Percentiles rank a stretch among this genome's conserved stretches.
Conservation (phyloP, 2,888 invertebrate species). For the Scaeva pyrastri region DNA sequence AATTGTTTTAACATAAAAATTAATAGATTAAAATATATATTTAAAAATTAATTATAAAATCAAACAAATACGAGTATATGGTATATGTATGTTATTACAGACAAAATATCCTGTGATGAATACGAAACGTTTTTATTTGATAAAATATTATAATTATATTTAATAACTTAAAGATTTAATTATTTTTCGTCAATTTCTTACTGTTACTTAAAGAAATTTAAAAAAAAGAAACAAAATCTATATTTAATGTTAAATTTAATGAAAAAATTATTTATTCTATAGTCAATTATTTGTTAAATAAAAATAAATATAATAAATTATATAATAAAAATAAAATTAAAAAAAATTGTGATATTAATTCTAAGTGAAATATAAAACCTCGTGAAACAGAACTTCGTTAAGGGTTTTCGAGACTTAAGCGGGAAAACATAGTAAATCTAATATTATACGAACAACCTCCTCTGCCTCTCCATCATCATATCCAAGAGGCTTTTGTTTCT, state of each 20-base stretch:
- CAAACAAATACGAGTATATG: conserved; percentile 3
- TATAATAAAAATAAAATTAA: conserved; percentile 19
- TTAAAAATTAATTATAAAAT: conserved; percentile 35
- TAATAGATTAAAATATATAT: conserved; percentile 54
- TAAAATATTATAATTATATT: conserved; percentile 11
- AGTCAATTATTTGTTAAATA: conserved; percentile 70
- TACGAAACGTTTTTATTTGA: conserved; percentile 21
- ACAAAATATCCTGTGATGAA: conserved; percentile 58
- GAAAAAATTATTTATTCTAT: conserved; percentile 49
- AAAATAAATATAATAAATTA: conserved; percentile 2
- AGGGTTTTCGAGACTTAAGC: conserved; percentile 50
- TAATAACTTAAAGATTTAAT: conserved; percentile 5
- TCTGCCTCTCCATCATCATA: conserved; percentile 13
- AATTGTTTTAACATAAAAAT: conserved; percentile 63
- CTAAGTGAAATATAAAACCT: conserved; percentile 41
- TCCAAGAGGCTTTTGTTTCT: not conserved
- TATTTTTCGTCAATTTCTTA: conserved; percentile 48
- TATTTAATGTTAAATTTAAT: conserved; percentile 57
- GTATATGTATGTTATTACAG: conserved; percentile 23
- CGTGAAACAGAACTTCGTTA: conserved; percentile 5
- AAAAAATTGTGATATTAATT: conserved; percentile 68
- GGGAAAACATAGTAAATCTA: conserved; percentile 50
- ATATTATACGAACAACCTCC: too few relatives aligned
- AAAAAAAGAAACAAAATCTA: conserved; percentile 22
- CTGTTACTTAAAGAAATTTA: conserved; percentile 14